These are phyloP conservation scores for Cairina moschata DNA, from an alignment of 2,113 vertebrate species.

Conservation along the genomic window DNA sequence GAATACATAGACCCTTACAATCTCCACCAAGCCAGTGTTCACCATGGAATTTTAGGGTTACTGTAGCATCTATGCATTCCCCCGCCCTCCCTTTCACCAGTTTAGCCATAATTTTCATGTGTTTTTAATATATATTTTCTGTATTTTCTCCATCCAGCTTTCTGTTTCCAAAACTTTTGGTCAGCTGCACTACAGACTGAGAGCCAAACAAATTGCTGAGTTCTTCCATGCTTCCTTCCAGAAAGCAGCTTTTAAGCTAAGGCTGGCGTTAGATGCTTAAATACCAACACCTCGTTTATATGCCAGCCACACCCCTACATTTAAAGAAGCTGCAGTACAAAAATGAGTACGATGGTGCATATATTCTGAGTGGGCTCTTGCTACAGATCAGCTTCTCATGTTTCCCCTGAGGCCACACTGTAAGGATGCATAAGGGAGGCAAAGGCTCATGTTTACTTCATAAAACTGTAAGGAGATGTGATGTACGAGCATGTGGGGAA, in stretches of 20 bases:
- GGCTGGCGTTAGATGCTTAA: neutral
- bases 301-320: neutral
- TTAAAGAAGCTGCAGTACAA: neutral
- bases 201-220: conserved; percentile 49
- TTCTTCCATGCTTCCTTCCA: conserved; percentile 60
- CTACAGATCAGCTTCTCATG: neutral
- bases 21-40: neutral
- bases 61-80: neutral
- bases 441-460: neutral
- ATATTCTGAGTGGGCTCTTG: neutral
- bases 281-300: neutral
- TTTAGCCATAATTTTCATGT: conserved; percentile 1
- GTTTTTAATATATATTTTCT: conserved; percentile 56
- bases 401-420: neutral
- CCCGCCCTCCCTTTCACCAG: neutral
- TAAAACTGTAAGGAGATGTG: neutral
- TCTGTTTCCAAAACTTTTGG: conserved; percentile 47
- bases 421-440: neutral
- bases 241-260: conserved; percentile 24
- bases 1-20: neutral
- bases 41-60: neutral
- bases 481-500: neutral
- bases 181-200: conserved; percentile 28
- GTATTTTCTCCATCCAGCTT: conserved; percentile 44
- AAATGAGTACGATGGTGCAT: neutral